Conservation (phyloP, 1,140 invertebrate species). For the Habropoda laboriosa region DNA sequence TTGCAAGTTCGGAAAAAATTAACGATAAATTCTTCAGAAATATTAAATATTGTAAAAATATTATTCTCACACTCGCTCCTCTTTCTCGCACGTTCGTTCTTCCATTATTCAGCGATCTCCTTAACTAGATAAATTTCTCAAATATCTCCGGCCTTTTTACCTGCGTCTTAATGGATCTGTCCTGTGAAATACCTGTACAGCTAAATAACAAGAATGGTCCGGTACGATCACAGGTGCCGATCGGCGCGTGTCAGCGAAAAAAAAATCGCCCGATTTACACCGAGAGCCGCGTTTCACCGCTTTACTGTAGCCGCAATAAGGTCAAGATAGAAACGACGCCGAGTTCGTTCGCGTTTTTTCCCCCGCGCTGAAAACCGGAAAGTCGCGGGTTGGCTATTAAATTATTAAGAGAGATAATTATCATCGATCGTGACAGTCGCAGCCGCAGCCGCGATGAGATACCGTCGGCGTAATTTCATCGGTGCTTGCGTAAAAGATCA, state of each 20-base stretch:
- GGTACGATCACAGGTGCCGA: constrained; percentile 12
- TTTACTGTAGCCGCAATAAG: constrained; percentile 27
- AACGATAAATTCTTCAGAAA: no score
- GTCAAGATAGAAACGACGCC: neutral
- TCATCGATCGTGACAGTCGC: constrained; percentile 21
- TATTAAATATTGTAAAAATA: no score
- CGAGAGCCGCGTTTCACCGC: constrained; percentile 3
- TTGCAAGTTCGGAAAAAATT: no score
- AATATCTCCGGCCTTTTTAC: no score
- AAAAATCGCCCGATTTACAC: constrained; percentile 11
- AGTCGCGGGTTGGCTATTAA: constrained; percentile 12
- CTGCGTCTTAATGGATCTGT: no score
- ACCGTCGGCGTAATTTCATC: constrained; percentile 39
- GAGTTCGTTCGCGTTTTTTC: neutral
- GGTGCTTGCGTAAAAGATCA: constrained; percentile 47
- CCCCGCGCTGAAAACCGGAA: constrained; percentile 12
- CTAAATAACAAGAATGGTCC: neutral
- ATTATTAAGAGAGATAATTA: constrained; percentile 41
- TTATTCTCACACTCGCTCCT: no score
- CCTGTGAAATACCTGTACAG: no score
- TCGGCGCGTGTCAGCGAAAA: no score
- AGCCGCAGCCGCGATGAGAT: constrained; percentile 10
- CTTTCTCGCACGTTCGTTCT: no score
- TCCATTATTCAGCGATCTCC: no score
- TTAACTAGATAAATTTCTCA: no score